These are phyloP conservation scores for Lepidurus arcticus DNA, from an alignment of 1,140 invertebrate species.

Conservation along the genomic window DNA sequence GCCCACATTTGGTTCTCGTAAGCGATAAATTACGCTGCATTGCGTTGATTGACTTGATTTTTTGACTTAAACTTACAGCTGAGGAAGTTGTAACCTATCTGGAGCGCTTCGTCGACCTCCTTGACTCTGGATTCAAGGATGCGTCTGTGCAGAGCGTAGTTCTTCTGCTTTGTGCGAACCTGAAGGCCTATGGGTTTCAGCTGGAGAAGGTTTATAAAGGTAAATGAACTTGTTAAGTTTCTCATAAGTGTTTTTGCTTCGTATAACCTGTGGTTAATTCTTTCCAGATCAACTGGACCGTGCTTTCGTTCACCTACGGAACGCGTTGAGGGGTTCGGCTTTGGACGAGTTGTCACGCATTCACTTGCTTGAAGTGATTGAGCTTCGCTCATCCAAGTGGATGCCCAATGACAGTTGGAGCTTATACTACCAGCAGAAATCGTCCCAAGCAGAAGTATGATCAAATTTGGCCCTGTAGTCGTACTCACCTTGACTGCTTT, in stretches of 20 bases:
- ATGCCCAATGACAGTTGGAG: conserved; percentile 65
- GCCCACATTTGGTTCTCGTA: conserved; percentile 4
- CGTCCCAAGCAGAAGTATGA: conserved; percentile 54
- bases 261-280: not conserved
- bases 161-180: conserved; percentile 60
- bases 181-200: conserved; percentile 65
- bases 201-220: conserved; percentile 69
- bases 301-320: conserved; percentile 74
- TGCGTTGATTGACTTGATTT: too few relatives aligned
- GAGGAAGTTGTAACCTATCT: conserved; percentile 39
- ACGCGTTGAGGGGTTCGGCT: conserved; percentile 70
- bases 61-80: conserved; percentile 29
- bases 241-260: not conserved
- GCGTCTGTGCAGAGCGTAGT: conserved; percentile 41
- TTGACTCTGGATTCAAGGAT: conserved; percentile 40
- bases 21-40: not conserved
- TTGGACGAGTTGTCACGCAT: conserved; percentile 72
- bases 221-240: conserved; percentile 39
- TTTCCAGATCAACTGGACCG: conserved; percentile 56
- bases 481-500: not conserved
- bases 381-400: conserved; percentile 80
- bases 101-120: conserved; percentile 39
- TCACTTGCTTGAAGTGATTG: conserved; percentile 78
- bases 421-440: conserved; percentile 73
- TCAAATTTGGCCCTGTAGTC: conserved; percentile 25